These are phyloP conservation scores for Tragulus kanchil DNA, from an alignment of 2,113 vertebrate species.

Conservation along the genomic window DNA sequence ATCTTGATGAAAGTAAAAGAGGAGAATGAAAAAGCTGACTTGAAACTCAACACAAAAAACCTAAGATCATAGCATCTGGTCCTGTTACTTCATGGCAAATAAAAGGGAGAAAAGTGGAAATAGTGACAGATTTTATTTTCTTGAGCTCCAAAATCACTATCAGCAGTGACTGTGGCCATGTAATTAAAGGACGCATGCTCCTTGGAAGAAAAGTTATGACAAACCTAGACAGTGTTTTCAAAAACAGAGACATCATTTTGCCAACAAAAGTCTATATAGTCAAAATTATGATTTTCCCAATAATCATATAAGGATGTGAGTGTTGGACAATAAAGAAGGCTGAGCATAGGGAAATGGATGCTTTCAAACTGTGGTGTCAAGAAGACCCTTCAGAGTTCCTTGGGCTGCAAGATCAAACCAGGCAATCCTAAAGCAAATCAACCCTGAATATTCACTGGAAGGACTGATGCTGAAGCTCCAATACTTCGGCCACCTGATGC, in stretches of 20 bases:
- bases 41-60: neutral
- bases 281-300: neutral
- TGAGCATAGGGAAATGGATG: neutral
- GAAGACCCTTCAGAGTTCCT: neutral
- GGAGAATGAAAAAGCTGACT: neutral
- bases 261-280: neutral
- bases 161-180: neutral
- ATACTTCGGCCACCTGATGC: neutral
- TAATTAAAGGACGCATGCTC: neutral
- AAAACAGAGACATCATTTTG: neutral
- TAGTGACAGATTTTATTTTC: neutral
- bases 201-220: neutral
- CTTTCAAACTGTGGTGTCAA: neutral
- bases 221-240: neutral
- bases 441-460: neutral
- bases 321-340: neutral
- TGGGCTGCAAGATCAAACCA: neutral
- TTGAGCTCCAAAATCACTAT: neutral
- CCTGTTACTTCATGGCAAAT: neutral
- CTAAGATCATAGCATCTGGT: neutral
- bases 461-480: neutral
- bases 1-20: neutral
- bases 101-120: neutral
- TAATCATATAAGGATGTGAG: neutral
- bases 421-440: neutral